Conservation (phyloP, 2,113 vertebrate genomes). For the Fulica atra region DNA sequence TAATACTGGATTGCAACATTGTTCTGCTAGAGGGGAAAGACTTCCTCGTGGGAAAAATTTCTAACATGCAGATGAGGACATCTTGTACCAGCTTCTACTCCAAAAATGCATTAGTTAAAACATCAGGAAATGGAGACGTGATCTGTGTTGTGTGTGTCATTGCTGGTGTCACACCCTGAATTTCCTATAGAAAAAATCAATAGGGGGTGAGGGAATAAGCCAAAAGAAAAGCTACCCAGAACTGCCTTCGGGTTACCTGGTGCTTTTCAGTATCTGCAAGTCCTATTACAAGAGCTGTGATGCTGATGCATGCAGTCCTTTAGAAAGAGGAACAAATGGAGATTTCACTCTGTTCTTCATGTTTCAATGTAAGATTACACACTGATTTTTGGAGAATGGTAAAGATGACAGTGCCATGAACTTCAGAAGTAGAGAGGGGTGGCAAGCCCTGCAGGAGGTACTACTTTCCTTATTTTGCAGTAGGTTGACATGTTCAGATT, state of each 20-base stretch:
- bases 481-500: not conserved
- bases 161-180: not conserved
- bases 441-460: not conserved
- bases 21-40: not conserved
- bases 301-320: not conserved
- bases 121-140: not conserved
- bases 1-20: not conserved
- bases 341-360: not conserved
- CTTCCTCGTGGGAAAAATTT: not conserved
- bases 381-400: not conserved
- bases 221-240: not conserved
- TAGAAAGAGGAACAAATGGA: not conserved
- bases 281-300: not conserved
- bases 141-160: not conserved
- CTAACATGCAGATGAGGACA: not conserved
- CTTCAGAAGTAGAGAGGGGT: not conserved
- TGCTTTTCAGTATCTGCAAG: not conserved
- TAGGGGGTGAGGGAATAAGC: not conserved
- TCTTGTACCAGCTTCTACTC: not conserved
- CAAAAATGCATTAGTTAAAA: not conserved
- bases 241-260: not conserved
- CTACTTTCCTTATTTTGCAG: not conserved
- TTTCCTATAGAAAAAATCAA: not conserved
- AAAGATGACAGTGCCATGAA: not conserved
- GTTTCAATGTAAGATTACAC: not conserved